phyloP scores from a whole-genome alignment of 2,888 invertebrate species.

The Nemotelus nigrinus region DNA sequence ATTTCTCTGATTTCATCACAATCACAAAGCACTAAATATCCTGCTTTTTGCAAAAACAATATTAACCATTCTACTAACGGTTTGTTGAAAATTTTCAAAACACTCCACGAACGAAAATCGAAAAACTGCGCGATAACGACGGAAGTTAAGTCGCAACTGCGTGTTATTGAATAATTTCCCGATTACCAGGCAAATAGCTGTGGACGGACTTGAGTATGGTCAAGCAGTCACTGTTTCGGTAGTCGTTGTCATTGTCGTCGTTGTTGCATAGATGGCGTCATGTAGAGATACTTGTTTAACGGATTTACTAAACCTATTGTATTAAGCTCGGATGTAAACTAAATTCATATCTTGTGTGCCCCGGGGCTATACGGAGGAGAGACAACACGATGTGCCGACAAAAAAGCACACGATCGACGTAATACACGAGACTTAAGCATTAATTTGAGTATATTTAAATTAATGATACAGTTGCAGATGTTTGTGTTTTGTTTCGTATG shows the following conservation, averaged over 20 bases:
- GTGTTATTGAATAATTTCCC: slow-evolving; percentile 23
- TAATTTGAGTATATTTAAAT: background rate
- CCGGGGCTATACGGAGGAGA: background rate
- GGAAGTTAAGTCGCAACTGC: slow-evolving; percentile 45
- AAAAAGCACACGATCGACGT: background rate
- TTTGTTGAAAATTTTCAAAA: background rate
- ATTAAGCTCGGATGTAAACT: slow-evolving; percentile 40
- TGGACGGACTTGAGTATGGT: too few species aligned
- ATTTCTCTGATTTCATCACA: background rate
- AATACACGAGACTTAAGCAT: slow-evolving; percentile 13
- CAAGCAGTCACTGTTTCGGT: background rate
- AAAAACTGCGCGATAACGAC: slow-evolving; percentile 27
- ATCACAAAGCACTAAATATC: background rate
- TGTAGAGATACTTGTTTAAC: slow-evolving; percentile 34
- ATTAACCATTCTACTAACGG: background rate
- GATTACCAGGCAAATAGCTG: slow-evolving; percentile 1
- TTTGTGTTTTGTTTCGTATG: too few species aligned
- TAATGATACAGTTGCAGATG: too few species aligned
- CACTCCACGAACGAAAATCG: background rate
- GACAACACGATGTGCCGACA: background rate
- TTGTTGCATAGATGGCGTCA: slow-evolving; percentile 41
- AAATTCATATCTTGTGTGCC: slow-evolving; percentile 34
- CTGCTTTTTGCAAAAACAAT: background rate
- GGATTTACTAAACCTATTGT: slow-evolving; percentile 36
- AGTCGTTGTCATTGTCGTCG: slow-evolving; percentile 10